These are phyloP conservation scores for Fundulus diaphanus DNA, from an alignment of 2,797 vertebrate species.

Conservation along the genomic window DNA sequence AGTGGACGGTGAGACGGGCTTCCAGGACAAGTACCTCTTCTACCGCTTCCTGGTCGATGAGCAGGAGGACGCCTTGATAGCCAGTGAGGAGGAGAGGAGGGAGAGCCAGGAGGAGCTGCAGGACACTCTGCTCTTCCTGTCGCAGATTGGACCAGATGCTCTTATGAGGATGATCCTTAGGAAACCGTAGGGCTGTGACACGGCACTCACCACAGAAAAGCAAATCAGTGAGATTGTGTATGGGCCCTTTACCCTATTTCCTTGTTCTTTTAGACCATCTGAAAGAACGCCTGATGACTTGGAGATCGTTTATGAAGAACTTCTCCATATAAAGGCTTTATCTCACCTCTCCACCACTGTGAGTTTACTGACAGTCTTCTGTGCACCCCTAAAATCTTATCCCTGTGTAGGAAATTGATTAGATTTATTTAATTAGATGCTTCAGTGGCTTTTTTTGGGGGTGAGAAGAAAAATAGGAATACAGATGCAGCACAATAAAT, in stretches of 20 bases:
- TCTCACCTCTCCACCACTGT: slow-evolving; percentile 97
- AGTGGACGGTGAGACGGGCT: slow-evolving; percentile 95
- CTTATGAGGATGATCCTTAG: slow-evolving; percentile 98
- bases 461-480: background rate
- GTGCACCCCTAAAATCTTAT: background rate
- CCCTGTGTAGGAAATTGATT: background rate
- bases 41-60: slow-evolving; percentile 98
- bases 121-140: slow-evolving; percentile 92
- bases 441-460: background rate
- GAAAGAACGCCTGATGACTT: slow-evolving; percentile 94
- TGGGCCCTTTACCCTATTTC: slow-evolving; percentile 16
- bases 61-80: slow-evolving; percentile 85
- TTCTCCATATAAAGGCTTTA: slow-evolving; percentile 98
- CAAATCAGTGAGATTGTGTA: slow-evolving; percentile 8
- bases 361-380: slow-evolving; percentile 60
- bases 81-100: slow-evolving; percentile 90
- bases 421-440: background rate
- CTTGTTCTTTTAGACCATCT: slow-evolving; percentile 84
- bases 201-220: slow-evolving; percentile 15
- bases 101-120: slow-evolving; percentile 95
- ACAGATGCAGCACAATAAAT: background rate
- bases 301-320: slow-evolving; percentile 97
- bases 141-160: slow-evolving; percentile 95
- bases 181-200: slow-evolving; percentile 85
- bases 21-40: slow-evolving; percentile 99